Conservation (phyloP, 2,113 vertebrate genomes). For the Cebidichthys violaceus region DNA sequence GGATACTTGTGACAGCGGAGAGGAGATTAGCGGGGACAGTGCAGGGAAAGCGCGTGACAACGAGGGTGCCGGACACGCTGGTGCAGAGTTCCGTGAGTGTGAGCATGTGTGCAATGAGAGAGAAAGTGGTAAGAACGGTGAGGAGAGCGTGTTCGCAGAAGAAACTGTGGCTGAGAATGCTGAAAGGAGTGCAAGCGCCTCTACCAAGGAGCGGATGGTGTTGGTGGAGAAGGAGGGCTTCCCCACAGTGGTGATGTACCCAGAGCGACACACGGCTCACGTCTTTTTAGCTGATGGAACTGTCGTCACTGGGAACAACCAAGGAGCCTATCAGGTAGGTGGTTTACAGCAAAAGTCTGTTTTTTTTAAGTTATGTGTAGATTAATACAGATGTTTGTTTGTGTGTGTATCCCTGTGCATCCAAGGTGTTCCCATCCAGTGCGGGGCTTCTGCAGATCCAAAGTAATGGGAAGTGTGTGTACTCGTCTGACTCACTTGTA, state of each 20-base stretch:
- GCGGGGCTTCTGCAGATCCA: slow-evolving; percentile 86
- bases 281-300: slow-evolving; percentile 90
- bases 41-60: background rate
- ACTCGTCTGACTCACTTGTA: slow-evolving; percentile 79
- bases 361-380: background rate
- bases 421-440: slow-evolving; percentile 79
- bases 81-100: background rate
- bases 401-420: slow-evolving; percentile 5
- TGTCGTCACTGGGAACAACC: slow-evolving; percentile 85
- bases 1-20: background rate
- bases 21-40: background rate
- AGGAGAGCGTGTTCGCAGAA: slow-evolving; percentile 5
- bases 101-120: background rate
- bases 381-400: background rate
- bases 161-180: background rate
- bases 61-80: background rate
- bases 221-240: slow-evolving; percentile 88
- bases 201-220: slow-evolving; percentile 79
- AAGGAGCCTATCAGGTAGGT: slow-evolving; percentile 89
- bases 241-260: slow-evolving; percentile 87
- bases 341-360: background rate
- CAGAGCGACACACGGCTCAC: slow-evolving; percentile 82
- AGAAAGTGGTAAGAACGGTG: background rate
- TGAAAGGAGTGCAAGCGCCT: slow-evolving; percentile 38
- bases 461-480: slow-evolving; percentile 85